These are phyloP conservation scores for Agrotis exclamationis DNA, from an alignment of 2,888 invertebrate genomes.

Conservation along the genomic window DNA sequence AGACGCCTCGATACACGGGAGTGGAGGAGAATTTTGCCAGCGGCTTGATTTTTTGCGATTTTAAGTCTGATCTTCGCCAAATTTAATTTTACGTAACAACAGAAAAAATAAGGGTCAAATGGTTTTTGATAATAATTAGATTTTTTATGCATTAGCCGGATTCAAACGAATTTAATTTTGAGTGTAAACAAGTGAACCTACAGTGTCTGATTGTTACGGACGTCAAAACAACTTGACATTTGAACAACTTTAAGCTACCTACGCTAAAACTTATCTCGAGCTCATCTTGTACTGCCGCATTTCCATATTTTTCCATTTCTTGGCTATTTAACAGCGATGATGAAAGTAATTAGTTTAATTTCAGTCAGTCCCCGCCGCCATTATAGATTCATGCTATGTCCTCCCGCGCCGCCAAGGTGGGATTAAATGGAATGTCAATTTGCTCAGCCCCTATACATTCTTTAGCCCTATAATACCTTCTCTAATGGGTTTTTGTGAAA, in stretches of 20 bases:
- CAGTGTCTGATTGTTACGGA: background rate
- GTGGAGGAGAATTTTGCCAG: no score
- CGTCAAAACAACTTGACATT: background rate
- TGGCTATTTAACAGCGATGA: slow-evolving; percentile 33
- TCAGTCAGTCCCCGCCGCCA: slow-evolving; percentile 48
- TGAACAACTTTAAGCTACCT: background rate
- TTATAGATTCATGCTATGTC: slow-evolving; percentile 64
- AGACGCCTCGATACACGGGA: no score
- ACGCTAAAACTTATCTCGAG: background rate
- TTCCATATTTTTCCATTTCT: slow-evolving; percentile 27
- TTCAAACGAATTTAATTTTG: no score
- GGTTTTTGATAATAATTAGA: no score
- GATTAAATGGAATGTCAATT: slow-evolving; percentile 53
- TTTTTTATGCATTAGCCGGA: no score
- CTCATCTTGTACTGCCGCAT: background rate
- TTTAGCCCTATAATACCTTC: slow-evolving; percentile 14
- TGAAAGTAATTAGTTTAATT: slow-evolving; percentile 63
- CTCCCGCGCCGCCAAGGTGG: slow-evolving; percentile 32
- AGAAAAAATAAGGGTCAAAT: no score
- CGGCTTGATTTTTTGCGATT: no score
- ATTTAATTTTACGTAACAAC: no score
- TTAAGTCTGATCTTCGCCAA: no score
- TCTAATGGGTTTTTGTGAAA: slow-evolving; percentile 14
- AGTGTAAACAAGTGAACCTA: no score
- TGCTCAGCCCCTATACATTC: slow-evolving; percentile 40